These are phyloP conservation scores for Xylophagus ater DNA, from an alignment of 2,888 invertebrate species.

Conservation along the genomic window DNA sequence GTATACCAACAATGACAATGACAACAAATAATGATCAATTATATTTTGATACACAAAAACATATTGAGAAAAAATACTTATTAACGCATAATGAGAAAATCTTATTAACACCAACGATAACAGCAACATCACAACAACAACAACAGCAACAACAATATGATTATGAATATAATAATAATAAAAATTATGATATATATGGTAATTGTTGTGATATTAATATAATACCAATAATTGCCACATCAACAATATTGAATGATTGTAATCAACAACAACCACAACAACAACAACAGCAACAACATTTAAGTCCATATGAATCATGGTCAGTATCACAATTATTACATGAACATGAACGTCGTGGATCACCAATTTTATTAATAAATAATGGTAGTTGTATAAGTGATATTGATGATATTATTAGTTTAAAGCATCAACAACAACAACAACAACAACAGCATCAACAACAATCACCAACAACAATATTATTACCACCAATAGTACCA, in stretches of 20 bases:
- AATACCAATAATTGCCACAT: background rate
- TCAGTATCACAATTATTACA: constrained; percentile 48
- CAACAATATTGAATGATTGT: constrained; percentile 7
- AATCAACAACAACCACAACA: constrained; percentile 7
- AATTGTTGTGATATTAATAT: constrained; percentile 17
- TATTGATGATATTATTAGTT: background rate
- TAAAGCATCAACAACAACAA: constrained; percentile 27
- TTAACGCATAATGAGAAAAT: too few relatives aligned
- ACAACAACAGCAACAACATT: constrained; percentile 36
- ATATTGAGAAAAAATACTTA: constrained; percentile 40
- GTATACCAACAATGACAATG: constrained; percentile 30
- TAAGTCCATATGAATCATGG: constrained; percentile 49
- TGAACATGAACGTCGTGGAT: constrained; percentile 44
- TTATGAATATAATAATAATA: too few relatives aligned
- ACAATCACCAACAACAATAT: constrained; percentile 5
- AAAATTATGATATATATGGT: too few relatives aligned
- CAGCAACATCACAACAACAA: constrained; percentile 34
- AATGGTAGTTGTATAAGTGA: constrained; percentile 16
- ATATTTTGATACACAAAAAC: constrained; percentile 32
- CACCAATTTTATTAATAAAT: too few relatives aligned
- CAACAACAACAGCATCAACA: constrained; percentile 20
- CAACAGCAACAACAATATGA: too few relatives aligned
- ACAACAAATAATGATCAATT: too few relatives aligned
- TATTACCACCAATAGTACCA: constrained; percentile 41
- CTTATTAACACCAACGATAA: too few relatives aligned